Evolutionary conservation across 2,797 vertebrate genomes (phyloP).

Genomic region (Lutjanus argentimaculatus): DNA sequence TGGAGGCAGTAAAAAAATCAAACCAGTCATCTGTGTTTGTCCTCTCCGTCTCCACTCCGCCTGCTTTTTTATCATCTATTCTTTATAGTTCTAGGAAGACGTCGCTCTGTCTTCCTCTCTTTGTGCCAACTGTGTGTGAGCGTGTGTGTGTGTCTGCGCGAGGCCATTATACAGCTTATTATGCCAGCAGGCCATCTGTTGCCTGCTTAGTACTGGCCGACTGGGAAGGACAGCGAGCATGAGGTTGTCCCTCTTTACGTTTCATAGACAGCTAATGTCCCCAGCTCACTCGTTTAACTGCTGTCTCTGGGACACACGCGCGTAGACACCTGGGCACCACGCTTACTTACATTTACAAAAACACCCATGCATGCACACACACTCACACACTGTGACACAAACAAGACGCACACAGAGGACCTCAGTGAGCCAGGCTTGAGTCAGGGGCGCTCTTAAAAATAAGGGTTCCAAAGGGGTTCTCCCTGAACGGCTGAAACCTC

Average conservation of each 20-base stretch:
- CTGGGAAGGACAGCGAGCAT: conserved; percentile 61
- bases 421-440: conserved; percentile 24
- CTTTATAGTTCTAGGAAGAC: conserved; percentile 37
- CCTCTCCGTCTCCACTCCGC: conserved; percentile 18
- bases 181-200: conserved; percentile 80
- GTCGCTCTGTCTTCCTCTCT: conserved; percentile 6
- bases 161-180: conserved; percentile 67
- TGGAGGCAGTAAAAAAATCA: neutral
- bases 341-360: conserved; percentile 19
- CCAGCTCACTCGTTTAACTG: conserved; percentile 39
- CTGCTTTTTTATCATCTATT: conserved; percentile 18
- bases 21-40: neutral
- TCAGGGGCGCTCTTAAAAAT: neutral
- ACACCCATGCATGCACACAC: neutral
- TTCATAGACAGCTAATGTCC: conserved; percentile 66
- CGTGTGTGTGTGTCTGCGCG: conserved; percentile 16
- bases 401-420: conserved; percentile 19
- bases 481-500: too few species aligned
- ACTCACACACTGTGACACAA: neutral
- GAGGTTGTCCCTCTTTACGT: conserved; percentile 61
- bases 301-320: conserved; percentile 12
- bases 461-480: too few species aligned
- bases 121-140: conserved; percentile 35
- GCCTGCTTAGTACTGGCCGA: conserved; percentile 66
- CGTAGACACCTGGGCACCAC: conserved; percentile 1